Conservation (phyloP, 2,797 vertebrate species). For the Enteromius viviparus region DNA sequence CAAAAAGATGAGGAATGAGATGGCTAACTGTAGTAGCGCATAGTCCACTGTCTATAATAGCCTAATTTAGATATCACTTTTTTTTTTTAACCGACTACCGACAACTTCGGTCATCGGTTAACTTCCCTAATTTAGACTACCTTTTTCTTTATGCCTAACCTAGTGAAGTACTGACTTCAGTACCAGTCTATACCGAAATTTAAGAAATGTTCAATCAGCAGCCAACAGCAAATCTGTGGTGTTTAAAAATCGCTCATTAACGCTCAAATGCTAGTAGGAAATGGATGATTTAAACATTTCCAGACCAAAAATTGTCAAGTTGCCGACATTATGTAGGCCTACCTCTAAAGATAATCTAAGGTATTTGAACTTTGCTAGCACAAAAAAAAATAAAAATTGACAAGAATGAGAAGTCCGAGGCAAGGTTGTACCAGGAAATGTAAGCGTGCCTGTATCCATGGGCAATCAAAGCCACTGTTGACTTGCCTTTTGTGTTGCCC, state of each 20-base stretch:
- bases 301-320: not conserved
- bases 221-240: not conserved
- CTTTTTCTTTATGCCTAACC: not conserved
- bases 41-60: too few relatives aligned
- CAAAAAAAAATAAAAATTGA: not conserved
- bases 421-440: constrained; percentile 50
- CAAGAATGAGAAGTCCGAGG: constrained; percentile 16
- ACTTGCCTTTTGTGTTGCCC: constrained; percentile 9
- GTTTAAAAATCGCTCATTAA: not conserved
- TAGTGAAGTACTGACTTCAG: not conserved
- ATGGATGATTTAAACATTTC: not conserved
- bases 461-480: constrained; percentile 27
- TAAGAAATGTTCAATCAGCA: not conserved
- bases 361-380: constrained; percentile 18
- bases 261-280: not conserved
- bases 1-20: too few relatives aligned
- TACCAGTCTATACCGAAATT: not conserved
- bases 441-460: constrained; percentile 15
- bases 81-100: too few relatives aligned
- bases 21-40: too few relatives aligned
- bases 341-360: not conserved
- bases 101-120: too few relatives aligned
- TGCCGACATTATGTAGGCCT: not conserved
- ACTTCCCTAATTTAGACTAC: not conserved
- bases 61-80: too few relatives aligned